Percentiles rank a stretch among this genome's conserved stretches.
Evolutionary conservation across 2,888 invertebrate species (phyloP).

Genomic region (Choristoneura rosaceana): DNA sequence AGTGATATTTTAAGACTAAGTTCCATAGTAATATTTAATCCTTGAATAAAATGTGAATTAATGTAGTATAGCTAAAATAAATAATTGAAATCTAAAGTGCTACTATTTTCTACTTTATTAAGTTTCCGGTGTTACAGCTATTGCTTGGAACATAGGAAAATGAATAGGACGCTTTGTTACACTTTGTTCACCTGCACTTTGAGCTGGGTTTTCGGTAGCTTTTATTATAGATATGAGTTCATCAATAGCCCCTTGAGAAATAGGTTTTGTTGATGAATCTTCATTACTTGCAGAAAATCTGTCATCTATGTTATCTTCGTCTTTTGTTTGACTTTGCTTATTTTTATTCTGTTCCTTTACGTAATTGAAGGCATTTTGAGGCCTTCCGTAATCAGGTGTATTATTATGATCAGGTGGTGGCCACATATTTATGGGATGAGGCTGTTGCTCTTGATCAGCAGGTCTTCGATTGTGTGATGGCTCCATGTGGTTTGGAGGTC

Average conservation of each 20-base stretch:
- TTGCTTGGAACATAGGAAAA: constrained; percentile 36
- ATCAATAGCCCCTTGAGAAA: background rate
- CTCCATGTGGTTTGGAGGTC: constrained; percentile 41
- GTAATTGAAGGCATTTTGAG: background rate
- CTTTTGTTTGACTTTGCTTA: background rate
- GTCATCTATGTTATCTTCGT: background rate
- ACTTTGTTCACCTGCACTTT: constrained; percentile 1
- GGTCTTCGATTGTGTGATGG: constrained; percentile 34
- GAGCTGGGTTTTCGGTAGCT: constrained; percentile 1
- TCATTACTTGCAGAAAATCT: background rate
- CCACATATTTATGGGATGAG: no score
- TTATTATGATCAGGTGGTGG: no score
- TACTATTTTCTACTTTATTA: constrained; percentile 6
- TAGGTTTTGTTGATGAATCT: background rate
- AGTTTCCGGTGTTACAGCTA: constrained; percentile 57
- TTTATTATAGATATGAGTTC: constrained; percentile 1
- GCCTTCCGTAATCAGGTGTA: no score
- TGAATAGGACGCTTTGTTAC: constrained; percentile 29
- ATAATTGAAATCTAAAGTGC: no score
- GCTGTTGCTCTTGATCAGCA: background rate
- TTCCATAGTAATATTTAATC: no score
- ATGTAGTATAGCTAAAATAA: no score
- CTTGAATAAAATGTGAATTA: no score
- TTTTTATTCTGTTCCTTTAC: background rate
- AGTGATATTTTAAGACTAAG: no score